Conservation (phyloP, 2,888 invertebrate genomes). For the Caprella mutica region DNA sequence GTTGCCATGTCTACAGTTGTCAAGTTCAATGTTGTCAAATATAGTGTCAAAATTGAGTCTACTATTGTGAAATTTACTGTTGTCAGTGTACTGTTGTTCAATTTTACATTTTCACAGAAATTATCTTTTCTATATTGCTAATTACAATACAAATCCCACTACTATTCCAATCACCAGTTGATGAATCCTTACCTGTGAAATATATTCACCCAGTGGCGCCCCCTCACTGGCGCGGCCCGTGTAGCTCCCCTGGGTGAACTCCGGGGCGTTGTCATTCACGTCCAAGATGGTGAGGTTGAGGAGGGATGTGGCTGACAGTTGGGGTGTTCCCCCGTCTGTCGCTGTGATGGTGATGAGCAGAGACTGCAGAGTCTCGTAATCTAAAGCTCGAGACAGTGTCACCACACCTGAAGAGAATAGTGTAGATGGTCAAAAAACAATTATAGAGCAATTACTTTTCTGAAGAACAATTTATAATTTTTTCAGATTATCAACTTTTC, state of each 20-base stretch:
- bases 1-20: too few species aligned
- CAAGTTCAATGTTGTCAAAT: too few species aligned
- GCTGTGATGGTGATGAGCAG: slow-evolving; percentile 61
- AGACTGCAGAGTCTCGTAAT: slow-evolving; percentile 66
- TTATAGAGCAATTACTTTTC: background rate
- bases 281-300: slow-evolving; percentile 63
- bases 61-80: too few species aligned
- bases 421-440: background rate
- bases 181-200: slow-evolving; percentile 38
- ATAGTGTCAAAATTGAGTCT: too few species aligned
- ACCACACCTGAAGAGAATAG: slow-evolving; percentile 58
- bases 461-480: too few species aligned
- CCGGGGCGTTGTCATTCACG: slow-evolving; percentile 75
- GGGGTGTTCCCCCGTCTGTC: slow-evolving; percentile 35
- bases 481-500: too few species aligned
- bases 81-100: too few species aligned
- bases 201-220: slow-evolving; percentile 36
- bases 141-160: too few species aligned
- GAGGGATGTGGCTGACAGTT: slow-evolving; percentile 31
- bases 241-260: slow-evolving; percentile 52
- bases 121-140: too few species aligned
- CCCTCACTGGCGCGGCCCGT: slow-evolving; percentile 35
- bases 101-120: too few species aligned
- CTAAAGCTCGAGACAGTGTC: slow-evolving; percentile 71
- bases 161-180: too few species aligned